These are phyloP conservation scores for Mohoua ochrocephala DNA, from an alignment of 2,113 vertebrate genomes.

Conservation along the genomic window DNA sequence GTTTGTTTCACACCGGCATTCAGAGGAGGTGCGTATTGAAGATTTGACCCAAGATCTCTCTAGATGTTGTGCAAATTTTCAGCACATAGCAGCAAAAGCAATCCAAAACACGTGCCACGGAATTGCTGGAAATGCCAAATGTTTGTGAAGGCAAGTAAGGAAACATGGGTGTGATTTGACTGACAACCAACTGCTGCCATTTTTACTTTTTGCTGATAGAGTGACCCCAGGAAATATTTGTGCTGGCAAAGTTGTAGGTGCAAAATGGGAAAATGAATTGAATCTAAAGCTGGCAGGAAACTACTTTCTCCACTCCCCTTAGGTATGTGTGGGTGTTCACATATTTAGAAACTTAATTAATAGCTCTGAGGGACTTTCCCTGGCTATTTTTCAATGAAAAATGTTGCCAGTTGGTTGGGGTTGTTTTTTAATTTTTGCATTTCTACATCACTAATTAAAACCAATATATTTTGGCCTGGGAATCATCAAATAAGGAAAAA, in stretches of 20 bases:
- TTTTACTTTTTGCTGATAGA: conserved; percentile 30
- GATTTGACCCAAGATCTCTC: neutral
- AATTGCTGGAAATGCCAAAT: conserved; percentile 30
- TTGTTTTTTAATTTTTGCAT: neutral
- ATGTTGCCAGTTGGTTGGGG: neutral
- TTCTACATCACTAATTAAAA: conserved; percentile 1
- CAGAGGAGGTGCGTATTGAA: neutral
- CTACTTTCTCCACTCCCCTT: neutral
- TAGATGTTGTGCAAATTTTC: neutral
- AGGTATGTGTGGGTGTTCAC: conserved; percentile 56
- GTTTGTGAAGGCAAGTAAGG: conserved; percentile 41
- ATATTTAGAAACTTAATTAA: conserved; percentile 64
- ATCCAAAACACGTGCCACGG: neutral
- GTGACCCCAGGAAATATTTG: conserved; percentile 56
- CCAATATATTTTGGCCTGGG: neutral
- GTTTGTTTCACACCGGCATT: neutral
- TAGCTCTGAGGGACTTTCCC: conserved; percentile 40
- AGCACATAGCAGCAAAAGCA: neutral
- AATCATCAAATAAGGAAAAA: neutral
- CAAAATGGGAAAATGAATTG: conserved; percentile 24
- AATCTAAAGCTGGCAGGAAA: conserved; percentile 33
- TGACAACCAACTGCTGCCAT: conserved; percentile 56
- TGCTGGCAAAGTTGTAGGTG: conserved; percentile 12
- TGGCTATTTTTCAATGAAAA: conserved; percentile 26
- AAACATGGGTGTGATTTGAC: conserved; percentile 50